phyloP scores from a whole-genome alignment of 2,888 invertebrate genomes.

The Acleris laterana region DNA sequence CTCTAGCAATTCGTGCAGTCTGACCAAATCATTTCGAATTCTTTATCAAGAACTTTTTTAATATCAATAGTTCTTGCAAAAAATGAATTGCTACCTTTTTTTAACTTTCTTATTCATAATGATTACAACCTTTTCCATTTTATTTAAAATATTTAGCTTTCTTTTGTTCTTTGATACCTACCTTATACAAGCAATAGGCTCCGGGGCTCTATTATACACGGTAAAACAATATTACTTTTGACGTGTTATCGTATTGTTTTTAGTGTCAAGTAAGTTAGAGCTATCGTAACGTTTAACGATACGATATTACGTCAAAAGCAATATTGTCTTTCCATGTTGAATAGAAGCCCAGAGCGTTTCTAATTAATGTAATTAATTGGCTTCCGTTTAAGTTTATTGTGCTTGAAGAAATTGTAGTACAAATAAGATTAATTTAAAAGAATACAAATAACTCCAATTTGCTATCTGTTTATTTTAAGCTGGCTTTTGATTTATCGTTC shows the following conservation, averaged over 20 bases:
- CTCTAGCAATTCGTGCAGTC: neutral
- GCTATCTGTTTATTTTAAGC: too few relatives aligned
- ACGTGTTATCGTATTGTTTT: too few relatives aligned
- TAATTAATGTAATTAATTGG: neutral
- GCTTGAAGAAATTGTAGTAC: neutral
- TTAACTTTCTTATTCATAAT: too few relatives aligned
- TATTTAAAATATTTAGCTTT: neutral
- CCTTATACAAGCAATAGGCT: neutral
- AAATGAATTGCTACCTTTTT: neutral
- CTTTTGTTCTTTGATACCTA: neutral
- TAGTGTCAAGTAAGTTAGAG: too few relatives aligned
- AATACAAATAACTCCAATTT: too few relatives aligned
- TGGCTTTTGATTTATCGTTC: neutral
- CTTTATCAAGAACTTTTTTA: too few relatives aligned
- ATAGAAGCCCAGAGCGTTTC: neutral
- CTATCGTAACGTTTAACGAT: neutral
- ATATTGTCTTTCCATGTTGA: too few relatives aligned
- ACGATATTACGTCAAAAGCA: too few relatives aligned
- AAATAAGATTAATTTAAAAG: neutral
- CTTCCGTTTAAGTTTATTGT: slow-evolving; percentile 1
- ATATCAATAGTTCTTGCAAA: too few relatives aligned
- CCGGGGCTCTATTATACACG: neutral
- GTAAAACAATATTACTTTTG: too few relatives aligned
- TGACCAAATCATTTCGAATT: too few relatives aligned
- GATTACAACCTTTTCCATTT: too few relatives aligned